Base-by-base conservation (phyloP, 2,113 vertebrate genomes). In the Crotalus viridis region DNA sequence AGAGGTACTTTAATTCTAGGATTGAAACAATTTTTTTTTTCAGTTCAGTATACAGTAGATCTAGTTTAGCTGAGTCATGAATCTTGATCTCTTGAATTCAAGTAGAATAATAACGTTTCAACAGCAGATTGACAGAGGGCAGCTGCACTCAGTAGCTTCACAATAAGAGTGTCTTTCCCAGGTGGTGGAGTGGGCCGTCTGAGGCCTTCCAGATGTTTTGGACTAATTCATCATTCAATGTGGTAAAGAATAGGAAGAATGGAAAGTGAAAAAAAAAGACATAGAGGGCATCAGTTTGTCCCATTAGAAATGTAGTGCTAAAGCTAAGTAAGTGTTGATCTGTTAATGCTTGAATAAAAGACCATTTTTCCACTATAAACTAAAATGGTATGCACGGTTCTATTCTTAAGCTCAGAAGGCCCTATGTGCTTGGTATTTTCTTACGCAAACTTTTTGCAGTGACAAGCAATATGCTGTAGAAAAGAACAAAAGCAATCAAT, bases 381-480 rank as follows among this genome's bases (percentile, higher is more conserved):
- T 81, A 81, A 81, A 81, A 39, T 39, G 8, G 69, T 39, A 21
- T 39, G 69, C 39, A 6, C 2, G 92, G 94, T 89, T 89, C 21
- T 43, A 91, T 95, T 96, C 95, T 95, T 95, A 96, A 33, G 43
- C 57, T 90, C 48, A 90, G 46, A 28, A 95, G 95, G 89, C 43
- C 46, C 21, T 28, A 2, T 91, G 51, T 51, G 94, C 85, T 54
- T 5, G 19, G 22, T 17, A n/a, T 43, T 85, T 55, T 85, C 19
- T 61, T 81, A 52, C 56, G 51, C 39, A 52, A 7, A 17, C n/a
- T 33, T 55, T 22, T 51, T 55, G 4, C 51, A 55, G 8, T 8
- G 55, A 39, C n/a, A 85, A n/a, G 1, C 21, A 8, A 15, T 24
- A 24, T 51, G 8, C 89, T 90, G 1, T 52, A 48, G 89, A 48